Evolutionary conservation across 2,113 vertebrate species (phyloP).

Genomic region (Rana temporaria): DNA sequence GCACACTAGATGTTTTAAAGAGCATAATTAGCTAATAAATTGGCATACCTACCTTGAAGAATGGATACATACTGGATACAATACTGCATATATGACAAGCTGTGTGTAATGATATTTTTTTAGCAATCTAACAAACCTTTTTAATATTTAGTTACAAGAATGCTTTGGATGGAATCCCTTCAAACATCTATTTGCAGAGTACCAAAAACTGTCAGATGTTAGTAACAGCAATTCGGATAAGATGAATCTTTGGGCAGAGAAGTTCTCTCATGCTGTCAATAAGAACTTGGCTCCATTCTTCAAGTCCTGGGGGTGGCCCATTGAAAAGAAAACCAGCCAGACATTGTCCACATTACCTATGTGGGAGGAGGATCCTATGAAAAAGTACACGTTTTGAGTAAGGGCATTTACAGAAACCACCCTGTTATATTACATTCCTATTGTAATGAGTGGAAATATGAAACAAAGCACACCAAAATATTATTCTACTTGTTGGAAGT

Average conservation of each 20-base stretch:
- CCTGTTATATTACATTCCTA: no score
- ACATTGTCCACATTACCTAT: conserved; percentile 69
- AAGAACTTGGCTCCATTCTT: conserved; percentile 78
- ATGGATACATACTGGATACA: no score
- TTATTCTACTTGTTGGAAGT: no score
- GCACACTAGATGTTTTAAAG: no score
- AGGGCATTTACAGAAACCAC: no score
- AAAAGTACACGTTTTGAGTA: no score
- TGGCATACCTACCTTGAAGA: no score
- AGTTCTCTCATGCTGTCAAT: conserved; percentile 76
- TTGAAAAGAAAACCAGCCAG: conserved; percentile 64
- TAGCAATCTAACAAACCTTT: no score
- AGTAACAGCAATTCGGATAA: conserved; percentile 69
- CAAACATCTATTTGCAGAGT: conserved; percentile 72
- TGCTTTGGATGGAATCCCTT: conserved; percentile 79
- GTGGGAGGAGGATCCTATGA: conserved; percentile 78
- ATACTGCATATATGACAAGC: no score
- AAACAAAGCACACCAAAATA: neutral
- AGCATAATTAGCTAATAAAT: no score
- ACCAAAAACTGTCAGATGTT: conserved; percentile 67
- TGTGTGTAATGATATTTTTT: neutral
- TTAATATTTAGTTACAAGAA: conserved; percentile 72
- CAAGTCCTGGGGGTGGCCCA: conserved; percentile 77
- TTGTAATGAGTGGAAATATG: neutral
- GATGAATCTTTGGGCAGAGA: conserved; percentile 77